phyloP scores from a whole-genome alignment of 2,888 invertebrate genomes.

The Mesopsocus fuscifrons region DNA sequence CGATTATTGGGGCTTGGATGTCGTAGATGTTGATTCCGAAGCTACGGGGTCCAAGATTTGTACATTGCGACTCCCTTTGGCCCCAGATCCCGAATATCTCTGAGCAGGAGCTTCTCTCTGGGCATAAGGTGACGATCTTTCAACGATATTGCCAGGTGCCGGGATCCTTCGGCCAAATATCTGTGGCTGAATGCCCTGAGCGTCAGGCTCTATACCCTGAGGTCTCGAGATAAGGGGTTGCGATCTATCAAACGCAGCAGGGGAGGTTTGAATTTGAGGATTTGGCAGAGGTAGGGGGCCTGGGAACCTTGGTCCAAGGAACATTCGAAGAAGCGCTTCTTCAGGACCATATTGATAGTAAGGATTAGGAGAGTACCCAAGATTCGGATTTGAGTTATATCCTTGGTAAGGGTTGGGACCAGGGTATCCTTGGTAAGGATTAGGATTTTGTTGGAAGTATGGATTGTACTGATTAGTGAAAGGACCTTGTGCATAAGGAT shows the following conservation, averaged over 20 bases:
- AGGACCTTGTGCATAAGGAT: neutral
- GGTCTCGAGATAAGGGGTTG: too few relatives aligned
- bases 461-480: neutral
- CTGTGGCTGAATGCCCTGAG: too few relatives aligned
- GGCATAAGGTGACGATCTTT: neutral
- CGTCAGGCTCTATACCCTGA: too few relatives aligned
- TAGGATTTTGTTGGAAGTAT: neutral
- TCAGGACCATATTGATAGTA: neutral
- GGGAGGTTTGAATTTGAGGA: conserved; percentile 7
- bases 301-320: neutral
- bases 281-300: neutral
- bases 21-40: neutral
- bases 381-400: too few relatives aligned
- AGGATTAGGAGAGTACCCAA: neutral
- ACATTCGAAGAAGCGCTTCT: neutral
- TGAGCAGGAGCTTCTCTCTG: neutral
- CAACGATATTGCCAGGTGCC: conserved; percentile 3
- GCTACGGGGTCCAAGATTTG: neutral
- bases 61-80: too few relatives aligned
- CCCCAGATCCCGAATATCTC: neutral
- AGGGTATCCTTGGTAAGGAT: neutral
- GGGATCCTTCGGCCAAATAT: too few relatives aligned
- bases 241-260: neutral
- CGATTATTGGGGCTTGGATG: neutral
- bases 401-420: too few relatives aligned